A percentile compares a stretch with the other conserved stretches of the same genome.
These are phyloP conservation scores for Numida meleagris DNA, from an alignment of 2,113 vertebrate genomes.

Conservation along the genomic window DNA sequence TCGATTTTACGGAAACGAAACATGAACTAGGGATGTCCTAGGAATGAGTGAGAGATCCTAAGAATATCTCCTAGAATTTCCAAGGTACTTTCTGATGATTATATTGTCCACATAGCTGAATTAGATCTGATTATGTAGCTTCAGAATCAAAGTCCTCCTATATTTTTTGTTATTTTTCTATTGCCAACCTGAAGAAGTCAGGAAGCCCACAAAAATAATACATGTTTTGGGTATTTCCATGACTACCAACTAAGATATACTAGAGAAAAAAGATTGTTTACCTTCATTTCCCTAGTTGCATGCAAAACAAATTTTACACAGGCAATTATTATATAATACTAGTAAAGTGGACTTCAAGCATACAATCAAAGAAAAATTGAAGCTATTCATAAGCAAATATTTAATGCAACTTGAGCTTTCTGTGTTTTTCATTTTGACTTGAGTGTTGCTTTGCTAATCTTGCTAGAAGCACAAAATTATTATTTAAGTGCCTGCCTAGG, in stretches of 20 bases:
- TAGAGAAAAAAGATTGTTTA: conserved; percentile 31
- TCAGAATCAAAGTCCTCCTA: conserved; percentile 15
- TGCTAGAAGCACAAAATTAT: not conserved
- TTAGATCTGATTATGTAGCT: not conserved
- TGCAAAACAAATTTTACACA: not conserved
- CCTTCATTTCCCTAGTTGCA: not conserved
- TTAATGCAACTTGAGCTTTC: conserved; percentile 15
- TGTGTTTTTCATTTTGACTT: conserved; percentile 15
- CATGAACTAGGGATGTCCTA: not conserved
- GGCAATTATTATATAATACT: conserved; percentile 27
- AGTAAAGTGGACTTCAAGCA: conserved; percentile 37
- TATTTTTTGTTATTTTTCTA: not conserved
- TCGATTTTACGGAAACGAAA: not conserved
- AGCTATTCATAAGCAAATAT: conserved; percentile 33
- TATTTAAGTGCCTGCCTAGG: not conserved
- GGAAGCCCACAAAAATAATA: not conserved
- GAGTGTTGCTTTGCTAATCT: not conserved
- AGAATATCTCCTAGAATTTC: conserved; percentile 56
- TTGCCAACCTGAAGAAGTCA: not conserved
- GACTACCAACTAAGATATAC: not conserved
- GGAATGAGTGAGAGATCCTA: conserved; percentile 48
- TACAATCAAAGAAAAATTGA: conserved; percentile 20
- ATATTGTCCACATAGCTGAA: not conserved
- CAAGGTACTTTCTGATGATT: conserved; percentile 11
- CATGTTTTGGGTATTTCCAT: not conserved